phyloP scores from a whole-genome alignment of 1,140 invertebrate species.

The Onthophagus taurus region DNA sequence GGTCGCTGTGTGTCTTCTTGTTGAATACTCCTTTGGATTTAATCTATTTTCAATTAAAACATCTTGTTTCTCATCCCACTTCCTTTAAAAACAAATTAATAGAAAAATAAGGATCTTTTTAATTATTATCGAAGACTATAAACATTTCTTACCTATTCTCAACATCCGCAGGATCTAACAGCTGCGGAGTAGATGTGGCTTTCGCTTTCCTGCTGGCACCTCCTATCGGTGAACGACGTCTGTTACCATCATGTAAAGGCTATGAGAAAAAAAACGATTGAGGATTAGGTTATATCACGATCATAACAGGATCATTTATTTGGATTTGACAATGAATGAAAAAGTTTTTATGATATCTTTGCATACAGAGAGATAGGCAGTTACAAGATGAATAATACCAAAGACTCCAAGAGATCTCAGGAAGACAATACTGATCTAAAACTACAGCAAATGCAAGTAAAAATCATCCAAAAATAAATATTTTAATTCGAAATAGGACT shows the following conservation, averaged over 20 bases:
- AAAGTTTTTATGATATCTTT: neutral
- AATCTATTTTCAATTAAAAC: conserved; percentile 13
- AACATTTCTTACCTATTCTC: conserved; percentile 31
- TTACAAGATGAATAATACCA: too few species aligned
- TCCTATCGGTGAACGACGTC: conserved; percentile 37
- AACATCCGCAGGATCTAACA: conserved; percentile 34
- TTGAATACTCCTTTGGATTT: conserved; percentile 14
- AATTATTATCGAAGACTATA: conserved; percentile 15
- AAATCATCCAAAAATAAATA: too few species aligned
- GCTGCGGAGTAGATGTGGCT: conserved; percentile 45
- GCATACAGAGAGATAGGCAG: too few species aligned
- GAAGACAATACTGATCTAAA: too few species aligned
- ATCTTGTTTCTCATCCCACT: conserved; percentile 16
- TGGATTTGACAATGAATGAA: neutral
- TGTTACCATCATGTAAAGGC: conserved; percentile 31
- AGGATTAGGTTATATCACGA: neutral
- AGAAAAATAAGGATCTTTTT: too few species aligned
- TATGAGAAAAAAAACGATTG: conserved; percentile 17
- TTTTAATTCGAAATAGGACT: too few species aligned
- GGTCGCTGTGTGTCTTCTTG: conserved; percentile 17
- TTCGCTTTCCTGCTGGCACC: conserved; percentile 42
- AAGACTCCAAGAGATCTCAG: too few species aligned
- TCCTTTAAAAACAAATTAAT: conserved; percentile 15
- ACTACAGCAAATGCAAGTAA: too few species aligned
- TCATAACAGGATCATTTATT: neutral